These are phyloP conservation scores for Halocynthia roretzi DNA, from an alignment of 23 tunicate genomes.

Conservation along the genomic window DNA sequence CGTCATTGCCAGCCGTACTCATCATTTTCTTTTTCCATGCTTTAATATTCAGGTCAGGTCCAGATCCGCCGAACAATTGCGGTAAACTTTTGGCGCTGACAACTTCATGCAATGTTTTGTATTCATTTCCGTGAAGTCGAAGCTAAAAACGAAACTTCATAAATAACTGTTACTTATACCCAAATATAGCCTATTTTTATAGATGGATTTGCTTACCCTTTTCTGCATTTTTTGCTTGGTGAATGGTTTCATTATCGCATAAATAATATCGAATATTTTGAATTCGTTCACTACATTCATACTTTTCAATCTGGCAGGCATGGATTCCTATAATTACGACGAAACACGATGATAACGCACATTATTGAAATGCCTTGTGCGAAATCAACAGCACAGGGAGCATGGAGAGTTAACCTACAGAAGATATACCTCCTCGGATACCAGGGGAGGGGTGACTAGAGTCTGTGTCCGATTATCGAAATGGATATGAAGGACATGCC, in stretches of 20 bases:
- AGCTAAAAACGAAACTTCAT: slow-evolving; percentile 7
- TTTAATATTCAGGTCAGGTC: slow-evolving; percentile 39
- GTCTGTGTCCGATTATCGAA: neutral
- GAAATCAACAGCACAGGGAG: no score
- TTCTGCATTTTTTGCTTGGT: slow-evolving; percentile 60
- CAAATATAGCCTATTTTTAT: neutral
- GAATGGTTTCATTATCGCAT: slow-evolving; percentile 69
- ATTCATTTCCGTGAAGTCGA: slow-evolving; percentile 48
- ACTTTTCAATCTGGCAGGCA: slow-evolving; percentile 69
- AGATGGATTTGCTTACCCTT: slow-evolving; percentile 19
- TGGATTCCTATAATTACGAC: slow-evolving; percentile 35
- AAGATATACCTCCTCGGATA: neutral
- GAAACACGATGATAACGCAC: neutral
- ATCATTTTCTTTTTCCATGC: slow-evolving; percentile 41
- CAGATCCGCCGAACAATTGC: slow-evolving; percentile 42
- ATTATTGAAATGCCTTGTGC: no score
- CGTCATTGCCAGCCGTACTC: slow-evolving; percentile 16
- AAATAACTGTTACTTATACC: no score
- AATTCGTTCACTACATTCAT: slow-evolving; percentile 64
- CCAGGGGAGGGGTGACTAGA: neutral
- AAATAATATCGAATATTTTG: slow-evolving; percentile 51
- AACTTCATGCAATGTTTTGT: slow-evolving; percentile 45
- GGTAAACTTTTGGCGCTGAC: slow-evolving; percentile 48
- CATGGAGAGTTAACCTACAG: neutral
- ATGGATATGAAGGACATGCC: neutral